Evolutionary conservation across 2,888 invertebrate species (phyloP).

Genomic region (Brachypalpus laphriformis): DNA sequence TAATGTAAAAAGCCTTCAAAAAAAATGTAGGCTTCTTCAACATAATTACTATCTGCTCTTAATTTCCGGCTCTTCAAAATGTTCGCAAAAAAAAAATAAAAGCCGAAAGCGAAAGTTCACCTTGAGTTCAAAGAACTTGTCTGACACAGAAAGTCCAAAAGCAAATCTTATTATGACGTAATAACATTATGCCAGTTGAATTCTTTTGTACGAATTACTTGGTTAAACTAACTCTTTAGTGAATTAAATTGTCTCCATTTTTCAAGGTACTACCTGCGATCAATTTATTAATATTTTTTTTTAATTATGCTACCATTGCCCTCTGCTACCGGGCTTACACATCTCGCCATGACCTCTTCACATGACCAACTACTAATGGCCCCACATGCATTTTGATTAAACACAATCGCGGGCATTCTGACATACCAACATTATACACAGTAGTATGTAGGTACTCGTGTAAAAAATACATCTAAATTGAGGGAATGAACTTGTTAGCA

Average conservation of each 20-base stretch:
- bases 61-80: not conserved
- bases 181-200: not conserved
- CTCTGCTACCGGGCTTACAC: slow-evolving; percentile 18
- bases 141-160: not conserved
- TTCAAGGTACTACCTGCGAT: slow-evolving; percentile 48
- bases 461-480: slow-evolving; percentile 50
- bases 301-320: slow-evolving; percentile 31
- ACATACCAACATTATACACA: not conserved
- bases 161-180: not conserved
- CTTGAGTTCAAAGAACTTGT: slow-evolving; percentile 48
- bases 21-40: not conserved
- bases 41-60: not conserved
- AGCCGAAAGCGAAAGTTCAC: slow-evolving; percentile 19
- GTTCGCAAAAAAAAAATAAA: not conserved
- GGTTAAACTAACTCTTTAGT: not conserved
- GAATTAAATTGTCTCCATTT: not conserved
- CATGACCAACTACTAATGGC: slow-evolving; percentile 33
- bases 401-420: not conserved
- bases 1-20: not conserved
- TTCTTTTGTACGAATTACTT: not conserved
- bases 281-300: slow-evolving; percentile 27
- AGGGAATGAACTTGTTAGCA: slow-evolving; percentile 72
- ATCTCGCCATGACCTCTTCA: slow-evolving; percentile 65
- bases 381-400: slow-evolving; percentile 39
- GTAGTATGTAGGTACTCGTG: slow-evolving; percentile 16